Evolutionary conservation across 2,113 vertebrate species (phyloP), one percentile per base, ranked within the genome.

Genomic region (Aix galericulata): DNA sequence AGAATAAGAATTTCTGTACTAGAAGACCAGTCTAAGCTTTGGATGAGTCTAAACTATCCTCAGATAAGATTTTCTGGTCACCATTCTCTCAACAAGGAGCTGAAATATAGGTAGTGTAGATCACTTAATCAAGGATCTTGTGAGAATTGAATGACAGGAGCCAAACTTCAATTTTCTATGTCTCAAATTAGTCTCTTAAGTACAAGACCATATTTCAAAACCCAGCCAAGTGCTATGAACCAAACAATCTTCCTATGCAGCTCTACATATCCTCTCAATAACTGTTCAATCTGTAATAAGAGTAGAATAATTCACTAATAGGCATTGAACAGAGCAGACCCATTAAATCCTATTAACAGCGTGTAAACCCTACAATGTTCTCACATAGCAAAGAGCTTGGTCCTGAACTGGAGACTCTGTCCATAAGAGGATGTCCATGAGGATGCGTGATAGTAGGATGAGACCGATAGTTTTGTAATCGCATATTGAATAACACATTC

Each of bases 161-260:
- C 79, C 88, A 83, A 86, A 86, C 74, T 79, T 82, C 73, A 62
- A 81, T 81, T 73, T 87, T 78, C 83, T 75, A 26, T 52, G n/a
- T 52, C 85, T 91, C 79, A 78, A 67, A 91, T 86, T 75, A 95
- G 46, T 44, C 34, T 50, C 62, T 56, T 50, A 84, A 42, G 16
- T 79, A 58, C 18, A 84, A 84, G 86, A 76, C 38, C 17, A 26
- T 6, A 31, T 79, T 95, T 85, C 84, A 82, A 31, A 73, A 68
- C 84, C 67, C 62, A 76, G 0, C 15, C 3, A 6, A 86, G 23
- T 32, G 27, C 36, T 74, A 71, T 14, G 67, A 91, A 64, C 26
- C 4, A 80, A 76, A 23, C 81, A 26, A 82, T 91, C 23, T 82
- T 69, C 75, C 52, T 66, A 15, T 59, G 66, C 5, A 52, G 8